Evolutionary conservation across 2,113 vertebrate species (phyloP).

Genomic region (Columba janthina): DNA sequence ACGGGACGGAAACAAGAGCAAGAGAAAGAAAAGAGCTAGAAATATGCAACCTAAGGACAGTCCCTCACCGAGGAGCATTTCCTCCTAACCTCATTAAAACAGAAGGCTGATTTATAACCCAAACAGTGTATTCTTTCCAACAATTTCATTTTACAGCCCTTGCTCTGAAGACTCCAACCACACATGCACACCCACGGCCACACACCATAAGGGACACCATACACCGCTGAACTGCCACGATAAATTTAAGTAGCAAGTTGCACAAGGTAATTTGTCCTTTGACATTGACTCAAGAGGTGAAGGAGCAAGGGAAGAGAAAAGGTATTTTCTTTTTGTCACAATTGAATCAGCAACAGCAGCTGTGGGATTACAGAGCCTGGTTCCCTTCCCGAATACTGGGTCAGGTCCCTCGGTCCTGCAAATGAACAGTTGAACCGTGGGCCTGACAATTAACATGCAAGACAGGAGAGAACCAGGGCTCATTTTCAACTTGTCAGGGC

Average conservation of each 20-base stretch:
- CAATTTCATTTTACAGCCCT: neutral
- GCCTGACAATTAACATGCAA: slow-evolving; percentile 41
- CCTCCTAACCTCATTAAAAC: neutral
- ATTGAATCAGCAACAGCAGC: neutral
- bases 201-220: neutral
- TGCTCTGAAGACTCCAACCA: neutral
- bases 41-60: neutral
- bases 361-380: neutral
- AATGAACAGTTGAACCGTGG: neutral
- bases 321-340: neutral
- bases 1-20: neutral
- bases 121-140: neutral
- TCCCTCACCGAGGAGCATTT: neutral
- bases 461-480: slow-evolving; percentile 3
- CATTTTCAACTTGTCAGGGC: slow-evolving; percentile 66
- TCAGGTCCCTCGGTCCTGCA: neutral
- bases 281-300: neutral
- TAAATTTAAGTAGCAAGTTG: neutral
- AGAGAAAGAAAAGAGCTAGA: neutral
- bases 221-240: neutral
- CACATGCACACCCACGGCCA: neutral
- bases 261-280: neutral
- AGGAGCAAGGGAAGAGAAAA: neutral
- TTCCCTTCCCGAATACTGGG: neutral
- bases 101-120: neutral